Evolutionary conservation across 1,140 invertebrate genomes (phyloP), one percentile per base, ranked within the genome.

Genomic region (Aporrectodea caliginosa): DNA sequence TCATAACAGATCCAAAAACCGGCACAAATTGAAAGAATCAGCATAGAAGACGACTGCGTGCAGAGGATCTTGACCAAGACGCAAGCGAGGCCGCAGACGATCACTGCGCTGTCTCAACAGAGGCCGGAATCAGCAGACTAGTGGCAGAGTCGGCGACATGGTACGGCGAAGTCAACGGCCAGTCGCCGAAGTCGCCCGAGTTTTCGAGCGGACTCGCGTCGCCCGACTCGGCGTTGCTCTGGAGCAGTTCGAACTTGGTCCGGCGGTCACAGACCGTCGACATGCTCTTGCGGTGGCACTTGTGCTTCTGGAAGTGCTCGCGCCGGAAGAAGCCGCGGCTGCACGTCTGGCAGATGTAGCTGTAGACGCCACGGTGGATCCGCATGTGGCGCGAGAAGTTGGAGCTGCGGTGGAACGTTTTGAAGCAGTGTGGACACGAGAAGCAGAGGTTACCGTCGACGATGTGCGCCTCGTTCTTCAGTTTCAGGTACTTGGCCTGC

Each of bases 241-340:
- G 43, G 43, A 58, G 43, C 43, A 58, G 43, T 22, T 79, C 78
- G 27, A 79, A 31, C 78, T 79, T 79, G 1, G 78, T 79, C 73
- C 73, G 73, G 32, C 78, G 32, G 71, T 73, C 71, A 34, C 78
- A 79, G 73, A 75, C 73, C 34, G 35, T 34, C 1, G 78, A 79
- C 78, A 79, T 79, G 35, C 78, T 58, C n/a, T 58, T 32, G 2
- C 78, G 71, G 75, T 43, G 12, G 34, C 75, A 77, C 58, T 80
- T 80, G 75, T 80, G 79, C 75, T 80, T 80, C 75, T 80, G 79
- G 75, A 80, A 80, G 69, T 80, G 79, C 34, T 80, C 79, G 33
- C 70, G 77, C 27, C 79, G 74, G 75, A 77, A 80, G 75, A 80
- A 80, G 33, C 79, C 79, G 31, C 79, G 75, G 14, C 35, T 34